phyloP scores from a whole-genome alignment of 2,113 vertebrate species.

The Lagopus leucura region DNA sequence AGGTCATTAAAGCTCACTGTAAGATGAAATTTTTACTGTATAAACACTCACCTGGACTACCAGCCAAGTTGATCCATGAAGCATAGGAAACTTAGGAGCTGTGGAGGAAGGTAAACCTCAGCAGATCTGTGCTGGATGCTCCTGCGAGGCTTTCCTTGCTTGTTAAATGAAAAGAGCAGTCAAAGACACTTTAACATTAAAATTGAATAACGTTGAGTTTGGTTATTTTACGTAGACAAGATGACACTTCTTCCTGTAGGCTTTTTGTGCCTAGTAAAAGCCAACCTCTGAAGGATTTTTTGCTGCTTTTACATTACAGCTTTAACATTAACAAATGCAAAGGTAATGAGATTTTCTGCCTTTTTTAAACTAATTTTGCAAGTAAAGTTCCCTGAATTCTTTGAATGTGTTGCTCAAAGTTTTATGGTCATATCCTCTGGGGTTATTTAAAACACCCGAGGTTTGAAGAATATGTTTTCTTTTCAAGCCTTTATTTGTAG shows the following conservation, averaged over 20 bases:
- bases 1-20: slow-evolving; percentile 49
- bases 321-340: slow-evolving; percentile 61
- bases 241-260: slow-evolving; percentile 48
- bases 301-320: slow-evolving; percentile 51
- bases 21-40: slow-evolving; percentile 44
- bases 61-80: slow-evolving; percentile 26
- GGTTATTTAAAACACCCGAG: slow-evolving; percentile 51
- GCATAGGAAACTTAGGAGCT: neutral
- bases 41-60: slow-evolving; percentile 27
- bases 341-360: slow-evolving; percentile 64
- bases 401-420: slow-evolving; percentile 29
- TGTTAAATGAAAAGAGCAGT: slow-evolving; percentile 18
- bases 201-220: slow-evolving; percentile 13
- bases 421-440: slow-evolving; percentile 35
- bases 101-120: slow-evolving; percentile 22
- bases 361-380: slow-evolving; percentile 50
- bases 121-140: neutral
- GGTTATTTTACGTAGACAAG: slow-evolving; percentile 45
- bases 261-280: slow-evolving; percentile 48
- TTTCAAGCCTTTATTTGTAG: slow-evolving; percentile 16
- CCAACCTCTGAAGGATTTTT: slow-evolving; percentile 47
- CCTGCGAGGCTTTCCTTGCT: neutral
- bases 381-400: slow-evolving; percentile 55
- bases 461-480: slow-evolving; percentile 36
- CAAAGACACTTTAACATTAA: neutral